Conservation (phyloP, 2,888 invertebrate genomes). For the Onthophagus sagittarius region DNA sequence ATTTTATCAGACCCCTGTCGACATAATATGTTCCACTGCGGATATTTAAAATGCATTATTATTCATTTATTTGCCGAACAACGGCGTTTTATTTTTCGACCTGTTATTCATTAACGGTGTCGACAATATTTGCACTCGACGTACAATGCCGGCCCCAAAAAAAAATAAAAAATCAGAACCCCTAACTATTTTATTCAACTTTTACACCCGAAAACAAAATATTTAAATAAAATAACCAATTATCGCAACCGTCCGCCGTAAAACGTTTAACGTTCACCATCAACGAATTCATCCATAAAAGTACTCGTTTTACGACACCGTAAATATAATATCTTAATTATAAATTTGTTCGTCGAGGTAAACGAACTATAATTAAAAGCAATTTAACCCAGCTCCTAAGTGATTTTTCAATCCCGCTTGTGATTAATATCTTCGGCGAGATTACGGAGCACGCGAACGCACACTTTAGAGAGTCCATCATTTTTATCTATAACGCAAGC, state of each 20-base stretch:
- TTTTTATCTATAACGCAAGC: neutral
- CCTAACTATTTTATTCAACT: neutral
- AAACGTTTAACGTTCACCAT: neutral
- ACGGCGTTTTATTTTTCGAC: neutral
- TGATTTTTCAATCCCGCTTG: neutral
- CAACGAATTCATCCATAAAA: neutral
- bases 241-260: neutral
- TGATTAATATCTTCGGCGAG: neutral
- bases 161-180: neutral
- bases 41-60: neutral
- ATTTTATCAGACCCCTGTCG: neutral
- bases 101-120: too few relatives aligned
- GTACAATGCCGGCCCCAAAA: neutral
- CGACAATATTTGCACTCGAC: neutral
- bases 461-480: neutral
- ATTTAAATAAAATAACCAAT: neutral
- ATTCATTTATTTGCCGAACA: neutral
- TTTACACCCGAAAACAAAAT: neutral
- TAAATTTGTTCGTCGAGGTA: neutral
- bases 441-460: neutral
- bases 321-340: neutral
- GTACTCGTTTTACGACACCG: neutral
- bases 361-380: neutral
- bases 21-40: neutral
- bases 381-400: neutral